These are phyloP conservation scores for Caenorhabditis macrosperma DNA, from an alignment of 2,888 invertebrate genomes.

Conservation along the genomic window DNA sequence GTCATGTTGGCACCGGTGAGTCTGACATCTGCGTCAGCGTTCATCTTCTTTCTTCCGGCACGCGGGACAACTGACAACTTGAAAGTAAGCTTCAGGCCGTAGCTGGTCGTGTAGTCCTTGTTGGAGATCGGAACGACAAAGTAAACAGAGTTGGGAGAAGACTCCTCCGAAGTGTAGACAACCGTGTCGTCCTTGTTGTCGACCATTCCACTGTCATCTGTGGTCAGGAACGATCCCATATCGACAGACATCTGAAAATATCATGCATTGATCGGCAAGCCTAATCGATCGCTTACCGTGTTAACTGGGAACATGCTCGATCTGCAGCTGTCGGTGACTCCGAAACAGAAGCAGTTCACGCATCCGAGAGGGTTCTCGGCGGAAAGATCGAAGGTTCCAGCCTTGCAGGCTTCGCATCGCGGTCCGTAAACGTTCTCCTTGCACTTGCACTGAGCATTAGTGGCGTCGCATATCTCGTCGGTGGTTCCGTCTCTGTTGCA, in stretches of 20 bases:
- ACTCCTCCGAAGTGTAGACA: conserved; percentile 65
- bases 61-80: conserved; percentile 79
- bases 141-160: conserved; percentile 83
- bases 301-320: conserved; percentile 84
- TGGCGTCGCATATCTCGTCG: conserved; percentile 90
- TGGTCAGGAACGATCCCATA: conserved; percentile 65
- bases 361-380: conserved; percentile 91
- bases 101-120: conserved; percentile 85
- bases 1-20: conserved; percentile 85
- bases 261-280: too few relatives aligned
- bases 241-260: conserved; percentile 65
- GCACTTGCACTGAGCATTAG: conserved; percentile 87
- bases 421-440: conserved; percentile 88
- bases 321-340: conserved; percentile 89
- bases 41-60: conserved; percentile 56
- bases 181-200: conserved; percentile 66
- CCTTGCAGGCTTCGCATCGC: conserved; percentile 90
- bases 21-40: conserved; percentile 73
- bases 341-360: conserved; percentile 97
- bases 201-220: conserved; percentile 72
- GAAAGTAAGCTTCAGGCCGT: conserved; percentile 80
- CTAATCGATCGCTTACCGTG: conserved; percentile 46
- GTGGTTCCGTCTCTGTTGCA: conserved; percentile 83
- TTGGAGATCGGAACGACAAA: conserved; percentile 87
- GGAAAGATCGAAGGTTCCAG: conserved; percentile 93